Evolutionary conservation across 2,113 vertebrate genomes (phyloP).

Genomic region (Macquaria ambigua): DNA sequence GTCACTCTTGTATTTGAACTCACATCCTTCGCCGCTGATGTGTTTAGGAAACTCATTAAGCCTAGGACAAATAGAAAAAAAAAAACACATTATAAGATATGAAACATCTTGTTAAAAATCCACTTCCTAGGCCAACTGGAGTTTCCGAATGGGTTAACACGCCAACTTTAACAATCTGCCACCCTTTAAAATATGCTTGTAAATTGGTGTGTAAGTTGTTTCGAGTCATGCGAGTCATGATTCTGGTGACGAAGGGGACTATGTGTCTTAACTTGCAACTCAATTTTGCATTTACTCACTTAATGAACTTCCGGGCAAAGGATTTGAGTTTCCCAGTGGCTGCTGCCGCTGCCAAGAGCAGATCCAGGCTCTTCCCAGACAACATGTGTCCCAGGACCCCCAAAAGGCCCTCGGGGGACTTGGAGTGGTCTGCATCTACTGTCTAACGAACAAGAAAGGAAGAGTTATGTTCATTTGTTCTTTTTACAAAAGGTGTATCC

Average conservation of each 20-base stretch:
- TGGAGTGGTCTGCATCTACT: conserved; percentile 98
- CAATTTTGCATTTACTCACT: conserved; percentile 80
- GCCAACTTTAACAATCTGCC: neutral
- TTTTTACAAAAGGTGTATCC: neutral
- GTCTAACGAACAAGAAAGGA: conserved; percentile 82
- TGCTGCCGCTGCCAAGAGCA: conserved; percentile 94
- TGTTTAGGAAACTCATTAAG: conserved; percentile 98
- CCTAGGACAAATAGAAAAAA: conserved; percentile 72
- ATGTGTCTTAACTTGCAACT: neutral
- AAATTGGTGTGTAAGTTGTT: neutral
- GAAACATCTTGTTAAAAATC: neutral
- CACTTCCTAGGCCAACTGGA: neutral
- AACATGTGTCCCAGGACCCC: conserved; percentile 98
- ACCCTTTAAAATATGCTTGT: neutral
- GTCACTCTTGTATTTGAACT: conserved; percentile 78
- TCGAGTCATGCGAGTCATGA: neutral
- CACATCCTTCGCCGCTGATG: conserved; percentile 92
- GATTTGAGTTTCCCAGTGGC: conserved; percentile 97
- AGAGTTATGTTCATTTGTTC: neutral
- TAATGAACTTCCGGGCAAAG: conserved; percentile 97
- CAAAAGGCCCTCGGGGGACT: conserved; percentile 94
- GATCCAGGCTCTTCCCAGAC: conserved; percentile 96
- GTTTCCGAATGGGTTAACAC: neutral
- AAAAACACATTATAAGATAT: neutral
- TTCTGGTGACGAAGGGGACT: neutral